Evolutionary conservation across 2,888 invertebrate species (phyloP).

Genomic region (Patella ulyssiponensis): DNA sequence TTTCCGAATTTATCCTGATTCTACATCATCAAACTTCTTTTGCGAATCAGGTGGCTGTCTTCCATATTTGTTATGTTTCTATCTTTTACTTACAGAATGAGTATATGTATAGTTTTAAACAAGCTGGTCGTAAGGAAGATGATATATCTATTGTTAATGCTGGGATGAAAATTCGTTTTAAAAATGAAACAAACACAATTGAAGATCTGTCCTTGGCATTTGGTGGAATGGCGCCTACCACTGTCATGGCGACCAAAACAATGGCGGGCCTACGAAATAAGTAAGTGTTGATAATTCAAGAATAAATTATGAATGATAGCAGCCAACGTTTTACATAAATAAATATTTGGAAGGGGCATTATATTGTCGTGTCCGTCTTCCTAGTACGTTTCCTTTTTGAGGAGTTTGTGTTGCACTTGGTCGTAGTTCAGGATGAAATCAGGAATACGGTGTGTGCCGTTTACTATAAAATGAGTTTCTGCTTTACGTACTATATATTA

Average conservation of each 20-base stretch:
- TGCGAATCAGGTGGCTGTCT: too few relatives aligned
- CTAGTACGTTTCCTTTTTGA: background rate
- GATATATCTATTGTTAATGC: constrained; percentile 96
- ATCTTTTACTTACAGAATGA: constrained; percentile 67
- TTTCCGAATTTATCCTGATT: too few relatives aligned
- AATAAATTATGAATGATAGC: background rate
- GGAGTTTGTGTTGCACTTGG: background rate
- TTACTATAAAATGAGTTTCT: too few relatives aligned
- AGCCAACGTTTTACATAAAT: background rate
- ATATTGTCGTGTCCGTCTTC: background rate
- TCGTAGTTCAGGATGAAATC: too few relatives aligned
- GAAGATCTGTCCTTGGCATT: constrained; percentile 81
- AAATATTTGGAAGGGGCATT: background rate
- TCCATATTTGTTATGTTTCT: background rate
- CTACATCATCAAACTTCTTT: too few relatives aligned
- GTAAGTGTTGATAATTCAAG: constrained; percentile 45
- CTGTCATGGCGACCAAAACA: constrained; percentile 82
- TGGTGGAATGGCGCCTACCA: constrained; percentile 94
- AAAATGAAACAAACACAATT: constrained; percentile 74
- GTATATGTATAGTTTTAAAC: constrained; percentile 87
- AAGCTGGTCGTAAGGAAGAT: constrained; percentile 91
- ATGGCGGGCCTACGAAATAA: constrained; percentile 75
- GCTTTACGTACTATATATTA: background rate
- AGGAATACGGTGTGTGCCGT: too few relatives aligned
- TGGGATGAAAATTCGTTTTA: constrained; percentile 80